A percentile compares a stretch with the other conserved stretches of the same genome.
phyloP scores from a whole-genome alignment of 2,113 vertebrate genomes.

The Gopherus flavomarginatus region DNA sequence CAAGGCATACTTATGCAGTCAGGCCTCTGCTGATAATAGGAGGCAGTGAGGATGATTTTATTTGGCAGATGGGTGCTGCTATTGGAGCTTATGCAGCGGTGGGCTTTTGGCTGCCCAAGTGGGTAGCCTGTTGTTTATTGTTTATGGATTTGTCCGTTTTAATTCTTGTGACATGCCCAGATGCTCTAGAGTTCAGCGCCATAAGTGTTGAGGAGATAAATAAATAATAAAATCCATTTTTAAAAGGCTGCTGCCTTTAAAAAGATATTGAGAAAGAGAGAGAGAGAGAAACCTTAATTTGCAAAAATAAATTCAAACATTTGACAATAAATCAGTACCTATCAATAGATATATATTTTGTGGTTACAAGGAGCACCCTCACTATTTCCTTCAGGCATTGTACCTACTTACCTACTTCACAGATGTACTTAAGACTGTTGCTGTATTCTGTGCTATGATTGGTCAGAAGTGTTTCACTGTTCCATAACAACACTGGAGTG shows the following conservation, averaged over 20 bases:
- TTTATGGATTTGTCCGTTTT: constrained; percentile 78
- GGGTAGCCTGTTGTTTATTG: constrained; percentile 78
- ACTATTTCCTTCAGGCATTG: background rate
- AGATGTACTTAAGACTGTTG: background rate
- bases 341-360: background rate
- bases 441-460: background rate
- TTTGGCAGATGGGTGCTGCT: constrained; percentile 75
- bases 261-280: background rate
- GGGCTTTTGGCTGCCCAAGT: constrained; percentile 74
- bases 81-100: constrained; percentile 69
- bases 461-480: background rate
- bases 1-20: background rate
- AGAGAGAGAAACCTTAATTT: background rate
- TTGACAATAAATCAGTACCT: background rate
- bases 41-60: constrained; percentile 58
- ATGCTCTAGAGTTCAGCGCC: constrained; percentile 71
- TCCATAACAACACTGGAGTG: background rate
- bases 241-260: background rate
- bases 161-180: constrained; percentile 77
- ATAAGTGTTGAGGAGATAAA: constrained; percentile 69
- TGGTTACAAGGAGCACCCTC: background rate
- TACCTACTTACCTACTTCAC: background rate
- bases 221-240: constrained; percentile 49
- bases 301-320: background rate
- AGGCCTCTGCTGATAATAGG: constrained; percentile 28